Percentiles rank a stretch among this genome's conserved stretches.
Conservation (phyloP, 2,113 vertebrate species). For the Geococcyx californianus region DNA sequence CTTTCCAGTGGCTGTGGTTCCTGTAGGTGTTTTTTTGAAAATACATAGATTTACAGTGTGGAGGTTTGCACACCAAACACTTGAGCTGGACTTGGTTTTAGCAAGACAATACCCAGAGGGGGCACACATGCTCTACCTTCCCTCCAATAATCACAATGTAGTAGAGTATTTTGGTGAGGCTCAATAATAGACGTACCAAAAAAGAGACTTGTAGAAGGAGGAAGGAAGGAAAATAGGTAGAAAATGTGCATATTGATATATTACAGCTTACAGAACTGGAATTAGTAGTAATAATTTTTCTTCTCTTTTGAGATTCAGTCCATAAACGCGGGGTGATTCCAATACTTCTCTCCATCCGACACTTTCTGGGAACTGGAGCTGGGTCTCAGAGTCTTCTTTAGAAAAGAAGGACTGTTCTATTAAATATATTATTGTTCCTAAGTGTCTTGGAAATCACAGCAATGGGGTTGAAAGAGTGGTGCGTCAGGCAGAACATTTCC, state of each 20-base stretch:
- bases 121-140: constrained; percentile 12
- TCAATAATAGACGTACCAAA: background rate
- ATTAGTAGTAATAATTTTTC: background rate
- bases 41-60: background rate
- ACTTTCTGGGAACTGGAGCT: background rate
- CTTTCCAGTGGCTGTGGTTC: background rate
- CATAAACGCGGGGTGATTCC: background rate
- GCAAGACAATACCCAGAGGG: background rate
- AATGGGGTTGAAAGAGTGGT: background rate
- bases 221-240: background rate
- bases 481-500: background rate
- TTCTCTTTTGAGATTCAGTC: background rate
- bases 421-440: background rate
- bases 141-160: background rate
- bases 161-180: background rate
- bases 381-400: background rate
- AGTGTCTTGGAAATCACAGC: background rate
- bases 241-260: background rate
- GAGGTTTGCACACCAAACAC: background rate
- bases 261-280: background rate
- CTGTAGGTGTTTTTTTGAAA: background rate
- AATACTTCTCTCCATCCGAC: background rate
- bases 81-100: background rate
- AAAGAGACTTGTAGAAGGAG: background rate
- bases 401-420: background rate